These are phyloP conservation scores for Halyomorpha halys DNA, from an alignment of 1,140 invertebrate species.

Conservation along the genomic window DNA sequence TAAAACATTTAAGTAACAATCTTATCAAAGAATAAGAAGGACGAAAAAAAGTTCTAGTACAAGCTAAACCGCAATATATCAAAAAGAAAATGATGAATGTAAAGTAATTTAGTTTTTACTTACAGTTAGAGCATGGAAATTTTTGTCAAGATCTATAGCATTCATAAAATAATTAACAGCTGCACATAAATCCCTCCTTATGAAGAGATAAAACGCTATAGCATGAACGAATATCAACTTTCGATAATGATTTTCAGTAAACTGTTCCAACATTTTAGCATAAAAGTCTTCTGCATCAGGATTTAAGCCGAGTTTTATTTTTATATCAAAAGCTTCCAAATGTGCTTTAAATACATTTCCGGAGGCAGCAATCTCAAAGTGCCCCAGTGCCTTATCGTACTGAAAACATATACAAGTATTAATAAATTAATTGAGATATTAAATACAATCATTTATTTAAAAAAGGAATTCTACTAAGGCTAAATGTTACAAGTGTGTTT, in stretches of 20 bases:
- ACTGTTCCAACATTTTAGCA: not conserved
- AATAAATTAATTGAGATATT: not conserved
- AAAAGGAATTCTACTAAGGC: too few relatives aligned
- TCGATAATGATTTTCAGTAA: slow-evolving; percentile 2
- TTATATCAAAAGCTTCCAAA: not conserved
- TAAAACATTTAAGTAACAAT: not conserved
- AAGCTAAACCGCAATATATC: too few relatives aligned
- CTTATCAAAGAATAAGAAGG: too few relatives aligned
- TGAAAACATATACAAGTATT: not conserved
- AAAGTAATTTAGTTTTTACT: not conserved
- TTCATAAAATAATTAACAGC: slow-evolving; percentile 2
- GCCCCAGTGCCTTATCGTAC: not conserved
- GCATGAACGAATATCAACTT: not conserved
- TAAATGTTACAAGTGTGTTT: too few relatives aligned
- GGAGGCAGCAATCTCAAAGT: slow-evolving; percentile 1
- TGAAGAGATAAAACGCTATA: not conserved
- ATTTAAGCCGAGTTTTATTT: not conserved
- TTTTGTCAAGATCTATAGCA: not conserved
- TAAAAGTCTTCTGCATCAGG: not conserved
- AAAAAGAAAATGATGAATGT: too few relatives aligned
- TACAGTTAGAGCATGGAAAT: not conserved
- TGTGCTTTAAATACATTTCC: slow-evolving; percentile 3
- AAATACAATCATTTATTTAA: too few relatives aligned
- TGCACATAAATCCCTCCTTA: not conserved
- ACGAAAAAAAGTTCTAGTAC: too few relatives aligned